Evolutionary conservation across 2,797 vertebrate species (phyloP).

Genomic region (Corythornis leucogaster): DNA sequence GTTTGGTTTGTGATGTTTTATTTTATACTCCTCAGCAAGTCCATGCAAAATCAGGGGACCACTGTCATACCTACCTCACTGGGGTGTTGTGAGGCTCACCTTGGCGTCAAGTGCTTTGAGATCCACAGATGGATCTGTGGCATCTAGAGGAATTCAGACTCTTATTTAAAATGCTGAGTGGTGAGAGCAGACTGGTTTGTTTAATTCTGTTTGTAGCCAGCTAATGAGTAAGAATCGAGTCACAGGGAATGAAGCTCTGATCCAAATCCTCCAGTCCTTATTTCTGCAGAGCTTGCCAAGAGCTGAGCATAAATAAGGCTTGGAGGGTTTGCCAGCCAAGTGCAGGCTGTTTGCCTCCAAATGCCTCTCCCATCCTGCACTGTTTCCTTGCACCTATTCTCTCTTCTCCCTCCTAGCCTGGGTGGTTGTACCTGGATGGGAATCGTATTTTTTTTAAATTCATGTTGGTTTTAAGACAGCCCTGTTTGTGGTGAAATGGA

Average conservation of each 20-base stretch:
- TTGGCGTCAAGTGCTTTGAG: slow-evolving; percentile 8
- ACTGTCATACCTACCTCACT: slow-evolving; percentile 28
- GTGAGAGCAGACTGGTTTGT: slow-evolving; percentile 7
- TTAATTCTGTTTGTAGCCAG: slow-evolving; percentile 44
- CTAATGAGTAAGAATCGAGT: slow-evolving; percentile 53
- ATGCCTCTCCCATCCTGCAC: neutral
- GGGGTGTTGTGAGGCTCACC: neutral
- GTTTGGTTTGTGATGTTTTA: neutral
- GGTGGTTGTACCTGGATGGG: neutral
- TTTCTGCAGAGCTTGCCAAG: slow-evolving; percentile 36
- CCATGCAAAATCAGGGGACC: neutral
- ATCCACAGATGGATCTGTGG: neutral
- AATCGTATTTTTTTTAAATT: neutral
- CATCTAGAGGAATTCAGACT: neutral
- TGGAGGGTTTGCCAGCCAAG: slow-evolving; percentile 33
- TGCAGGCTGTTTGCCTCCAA: neutral
- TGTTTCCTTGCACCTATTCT: neutral
- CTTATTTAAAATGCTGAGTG: neutral
- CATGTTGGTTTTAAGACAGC: neutral
- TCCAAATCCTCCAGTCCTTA: slow-evolving; percentile 25
- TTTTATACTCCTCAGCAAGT: neutral
- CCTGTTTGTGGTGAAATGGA: neutral
- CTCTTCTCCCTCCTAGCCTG: neutral
- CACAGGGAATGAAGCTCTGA: neutral
- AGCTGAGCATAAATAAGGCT: slow-evolving; percentile 6